A percentile compares a stretch with the other conserved stretches of the same genome.
Evolutionary conservation across 2,888 invertebrate genomes (phyloP).

Genomic region (Tachystola acroxantha): DNA sequence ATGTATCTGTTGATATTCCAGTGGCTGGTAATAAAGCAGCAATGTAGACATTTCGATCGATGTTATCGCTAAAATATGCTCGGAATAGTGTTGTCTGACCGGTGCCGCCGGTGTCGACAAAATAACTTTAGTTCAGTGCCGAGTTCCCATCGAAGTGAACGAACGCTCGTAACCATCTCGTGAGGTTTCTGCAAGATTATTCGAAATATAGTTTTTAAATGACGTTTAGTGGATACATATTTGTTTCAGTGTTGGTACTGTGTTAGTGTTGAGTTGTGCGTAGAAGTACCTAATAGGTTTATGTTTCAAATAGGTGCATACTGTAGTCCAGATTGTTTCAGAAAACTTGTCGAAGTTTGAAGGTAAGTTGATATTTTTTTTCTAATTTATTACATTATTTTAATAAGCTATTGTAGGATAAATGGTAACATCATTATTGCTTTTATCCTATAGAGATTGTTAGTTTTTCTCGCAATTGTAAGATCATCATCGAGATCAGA

Average conservation of each 20-base stretch:
- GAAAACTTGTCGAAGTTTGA: constrained; percentile 8
- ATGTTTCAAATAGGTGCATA: background rate
- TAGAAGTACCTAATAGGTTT: background rate
- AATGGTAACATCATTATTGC: too few species aligned
- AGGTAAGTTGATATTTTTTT: too few species aligned
- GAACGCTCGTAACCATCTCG: constrained; percentile 16
- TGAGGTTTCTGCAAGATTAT: constrained; percentile 2
- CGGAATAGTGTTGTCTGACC: constrained; percentile 19
- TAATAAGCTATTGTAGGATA: too few species aligned
- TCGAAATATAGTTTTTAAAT: constrained; percentile 11
- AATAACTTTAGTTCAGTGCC: constrained; percentile 63
- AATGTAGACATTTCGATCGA: constrained; percentile 36
- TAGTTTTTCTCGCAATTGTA: too few species aligned
- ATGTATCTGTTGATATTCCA: background rate
- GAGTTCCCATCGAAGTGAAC: constrained; percentile 50
- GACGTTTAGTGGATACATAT: constrained; percentile 7
- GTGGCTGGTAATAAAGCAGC: constrained; percentile 20
- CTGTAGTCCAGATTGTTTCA: background rate
- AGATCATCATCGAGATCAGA: too few species aligned
- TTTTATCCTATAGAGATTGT: too few species aligned
- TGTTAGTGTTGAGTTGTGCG: background rate
- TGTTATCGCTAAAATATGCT: constrained; percentile 22
- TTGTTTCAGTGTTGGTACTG: constrained; percentile 19
- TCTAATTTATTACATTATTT: too few species aligned
- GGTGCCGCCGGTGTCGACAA: constrained; percentile 34